Evolutionary conservation across 2,888 invertebrate genomes (phyloP).

Genomic region (Drosophila colorata): DNA sequence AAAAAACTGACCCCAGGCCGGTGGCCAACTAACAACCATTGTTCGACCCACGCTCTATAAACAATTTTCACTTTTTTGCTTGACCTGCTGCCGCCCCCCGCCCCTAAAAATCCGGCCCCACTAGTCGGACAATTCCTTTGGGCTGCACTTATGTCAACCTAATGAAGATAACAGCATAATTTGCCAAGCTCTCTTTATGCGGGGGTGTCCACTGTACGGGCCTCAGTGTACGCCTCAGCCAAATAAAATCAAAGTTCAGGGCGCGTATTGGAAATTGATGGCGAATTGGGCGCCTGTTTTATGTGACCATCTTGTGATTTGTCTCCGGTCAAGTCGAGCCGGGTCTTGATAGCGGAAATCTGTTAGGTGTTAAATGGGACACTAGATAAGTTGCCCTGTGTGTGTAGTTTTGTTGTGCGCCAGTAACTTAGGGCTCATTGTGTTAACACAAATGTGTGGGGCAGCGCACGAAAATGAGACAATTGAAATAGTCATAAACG

Average conservation of each 20-base stretch:
- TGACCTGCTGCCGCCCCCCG: slow-evolving; percentile 25
- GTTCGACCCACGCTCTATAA: slow-evolving; percentile 63
- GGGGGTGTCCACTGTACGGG: slow-evolving; percentile 4
- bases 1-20: slow-evolving; percentile 16
- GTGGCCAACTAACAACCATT: slow-evolving; percentile 28
- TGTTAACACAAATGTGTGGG: slow-evolving; percentile 25
- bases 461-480: slow-evolving; percentile 25
- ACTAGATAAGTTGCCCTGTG: slow-evolving; percentile 18
- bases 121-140: slow-evolving; percentile 65
- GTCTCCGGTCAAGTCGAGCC: slow-evolving; percentile 32
- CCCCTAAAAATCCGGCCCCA: not conserved
- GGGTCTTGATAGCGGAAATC: slow-evolving; percentile 67
- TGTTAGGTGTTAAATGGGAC: slow-evolving; percentile 74
- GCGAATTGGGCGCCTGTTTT: slow-evolving; percentile 53
- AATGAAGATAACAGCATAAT: slow-evolving; percentile 82
- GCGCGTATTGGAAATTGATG: slow-evolving; percentile 69
- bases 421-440: slow-evolving; percentile 25
- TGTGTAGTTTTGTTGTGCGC: slow-evolving; percentile 4
- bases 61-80: slow-evolving; percentile 72
- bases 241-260: slow-evolving; percentile 72
- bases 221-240: not conserved
- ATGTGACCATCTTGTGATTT: slow-evolving; percentile 66
- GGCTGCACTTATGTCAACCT: slow-evolving; percentile 78
- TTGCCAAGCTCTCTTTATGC: slow-evolving; percentile 56
- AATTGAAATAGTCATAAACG: slow-evolving; percentile 54